A percentile compares a stretch with the other conserved stretches of the same genome.
phyloP scores from a whole-genome alignment of 2,888 invertebrate species.

The Laothoe populi region DNA sequence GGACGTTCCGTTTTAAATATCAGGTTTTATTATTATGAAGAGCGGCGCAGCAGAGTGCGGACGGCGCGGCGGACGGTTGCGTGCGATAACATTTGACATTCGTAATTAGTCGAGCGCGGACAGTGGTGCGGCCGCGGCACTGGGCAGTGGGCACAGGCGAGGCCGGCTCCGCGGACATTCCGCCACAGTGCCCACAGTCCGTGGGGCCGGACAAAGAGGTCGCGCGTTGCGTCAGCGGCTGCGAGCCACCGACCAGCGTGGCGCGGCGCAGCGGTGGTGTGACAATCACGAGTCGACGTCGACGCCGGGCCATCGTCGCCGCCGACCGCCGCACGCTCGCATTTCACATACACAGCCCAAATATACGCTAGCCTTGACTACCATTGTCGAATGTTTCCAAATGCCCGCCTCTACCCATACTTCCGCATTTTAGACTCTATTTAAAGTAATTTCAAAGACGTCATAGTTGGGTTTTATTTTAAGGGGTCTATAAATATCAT shows the following conservation, averaged over 20 bases:
- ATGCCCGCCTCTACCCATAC: constrained; percentile 47
- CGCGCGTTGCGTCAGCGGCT: constrained; percentile 78
- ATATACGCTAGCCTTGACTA: constrained; percentile 70
- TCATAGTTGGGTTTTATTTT: not conserved
- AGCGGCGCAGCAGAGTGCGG: constrained; percentile 84
- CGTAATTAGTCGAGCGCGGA: constrained; percentile 82
- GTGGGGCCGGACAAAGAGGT: constrained; percentile 81
- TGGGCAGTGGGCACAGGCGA: constrained; percentile 59
- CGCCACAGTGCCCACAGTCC: constrained; percentile 66
- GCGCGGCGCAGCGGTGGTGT: too few species aligned
- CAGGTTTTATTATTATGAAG: constrained; percentile 86
- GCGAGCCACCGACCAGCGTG: constrained; percentile 48
- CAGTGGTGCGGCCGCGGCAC: constrained; percentile 56
- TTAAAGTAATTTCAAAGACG: not conserved
- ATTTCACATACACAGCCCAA: constrained; percentile 67
- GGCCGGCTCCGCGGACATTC: constrained; percentile 69
- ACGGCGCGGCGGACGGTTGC: constrained; percentile 82
- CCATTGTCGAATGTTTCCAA: constrained; percentile 66
- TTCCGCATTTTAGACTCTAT: constrained; percentile 51
- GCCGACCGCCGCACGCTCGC: constrained; percentile 49
- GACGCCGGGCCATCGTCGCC: constrained; percentile 39
- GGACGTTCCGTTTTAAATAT: constrained; percentile 86
- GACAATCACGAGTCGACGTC: constrained; percentile 44
- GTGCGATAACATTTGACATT: constrained; percentile 85
- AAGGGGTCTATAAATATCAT: not conserved